These are phyloP conservation scores for Quadriops clusia DNA, from an alignment of 2,888 invertebrate species.

Conservation along the genomic window DNA sequence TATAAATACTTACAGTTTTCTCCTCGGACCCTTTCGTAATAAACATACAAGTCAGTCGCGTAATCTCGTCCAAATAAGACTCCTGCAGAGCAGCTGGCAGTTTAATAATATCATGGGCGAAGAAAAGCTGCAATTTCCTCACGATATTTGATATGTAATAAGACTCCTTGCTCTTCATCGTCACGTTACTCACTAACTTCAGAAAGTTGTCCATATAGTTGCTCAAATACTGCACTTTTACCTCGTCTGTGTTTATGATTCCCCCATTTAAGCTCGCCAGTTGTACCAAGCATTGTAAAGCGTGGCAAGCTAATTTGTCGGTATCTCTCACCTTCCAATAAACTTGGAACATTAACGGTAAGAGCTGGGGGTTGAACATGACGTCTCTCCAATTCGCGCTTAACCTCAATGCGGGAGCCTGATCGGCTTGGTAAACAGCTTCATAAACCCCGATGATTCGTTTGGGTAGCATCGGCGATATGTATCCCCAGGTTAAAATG, in stretches of 20 bases:
- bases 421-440: constrained; percentile 54
- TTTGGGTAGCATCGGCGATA: constrained; percentile 53
- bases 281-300: constrained; percentile 72
- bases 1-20: constrained; percentile 43
- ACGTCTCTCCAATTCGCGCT: constrained; percentile 62
- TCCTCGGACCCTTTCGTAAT: constrained; percentile 52
- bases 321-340: constrained; percentile 72
- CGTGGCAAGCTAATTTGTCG: constrained; percentile 63
- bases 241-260: constrained; percentile 39
- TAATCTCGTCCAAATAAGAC: constrained; percentile 48
- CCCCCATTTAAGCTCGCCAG: constrained; percentile 57
- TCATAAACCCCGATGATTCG: constrained; percentile 60
- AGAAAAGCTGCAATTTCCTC: constrained; percentile 48
- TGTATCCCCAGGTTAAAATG: constrained; percentile 73
- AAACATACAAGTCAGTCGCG: constrained; percentile 50
- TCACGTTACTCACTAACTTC: constrained; percentile 47
- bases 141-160: constrained; percentile 56
- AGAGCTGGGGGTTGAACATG: constrained; percentile 59
- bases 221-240: constrained; percentile 44
- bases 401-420: constrained; percentile 47
- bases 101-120: constrained; percentile 39
- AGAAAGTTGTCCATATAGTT: constrained; percentile 49
- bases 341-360: constrained; percentile 69
- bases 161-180: constrained; percentile 52
- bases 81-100: constrained; percentile 40